Percentiles rank a stretch among this genome's conserved stretches.
Conservation (phyloP, 2,113 vertebrate species). For the Aspidoscelis tigris region DNA sequence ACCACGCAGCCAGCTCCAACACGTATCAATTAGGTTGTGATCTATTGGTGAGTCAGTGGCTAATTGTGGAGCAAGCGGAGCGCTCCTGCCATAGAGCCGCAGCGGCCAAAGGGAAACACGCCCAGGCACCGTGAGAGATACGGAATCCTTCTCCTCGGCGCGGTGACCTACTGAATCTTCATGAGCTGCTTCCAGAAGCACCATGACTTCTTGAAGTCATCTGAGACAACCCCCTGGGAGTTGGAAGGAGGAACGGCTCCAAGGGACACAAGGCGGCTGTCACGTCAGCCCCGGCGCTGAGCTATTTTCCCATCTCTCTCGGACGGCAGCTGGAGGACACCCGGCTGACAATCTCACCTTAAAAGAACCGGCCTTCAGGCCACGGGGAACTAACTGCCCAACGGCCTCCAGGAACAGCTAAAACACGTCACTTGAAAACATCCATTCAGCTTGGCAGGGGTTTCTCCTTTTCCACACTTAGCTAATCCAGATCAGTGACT, state of each 20-base stretch:
- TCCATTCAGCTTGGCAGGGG: too few relatives aligned
- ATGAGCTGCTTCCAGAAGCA: neutral
- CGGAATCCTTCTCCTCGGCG: too few relatives aligned
- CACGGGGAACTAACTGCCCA: too few relatives aligned
- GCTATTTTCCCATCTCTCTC: too few relatives aligned
- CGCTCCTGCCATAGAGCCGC: neutral
- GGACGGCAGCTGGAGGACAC: neutral
- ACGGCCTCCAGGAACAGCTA: too few relatives aligned
- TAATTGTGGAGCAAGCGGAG: constrained; percentile 37
- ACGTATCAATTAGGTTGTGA: constrained; percentile 49
- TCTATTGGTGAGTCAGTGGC: constrained; percentile 7
- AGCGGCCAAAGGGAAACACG: neutral
- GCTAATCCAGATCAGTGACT: too few relatives aligned
- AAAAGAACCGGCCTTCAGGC: too few relatives aligned
- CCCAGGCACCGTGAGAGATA: too few relatives aligned
- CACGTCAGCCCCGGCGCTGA: too few relatives aligned
- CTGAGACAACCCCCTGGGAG: neutral
- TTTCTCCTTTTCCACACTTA: too few relatives aligned
- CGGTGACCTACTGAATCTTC: neutral
- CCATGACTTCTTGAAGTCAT: neutral
- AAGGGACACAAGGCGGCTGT: neutral
- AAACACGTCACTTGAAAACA: too few relatives aligned
- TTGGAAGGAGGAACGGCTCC: neutral
- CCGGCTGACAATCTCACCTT: neutral
- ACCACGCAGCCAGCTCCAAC: constrained; percentile 19